phyloP scores from a whole-genome alignment of 2,113 vertebrate genomes.

The Plecotus auritus region DNA sequence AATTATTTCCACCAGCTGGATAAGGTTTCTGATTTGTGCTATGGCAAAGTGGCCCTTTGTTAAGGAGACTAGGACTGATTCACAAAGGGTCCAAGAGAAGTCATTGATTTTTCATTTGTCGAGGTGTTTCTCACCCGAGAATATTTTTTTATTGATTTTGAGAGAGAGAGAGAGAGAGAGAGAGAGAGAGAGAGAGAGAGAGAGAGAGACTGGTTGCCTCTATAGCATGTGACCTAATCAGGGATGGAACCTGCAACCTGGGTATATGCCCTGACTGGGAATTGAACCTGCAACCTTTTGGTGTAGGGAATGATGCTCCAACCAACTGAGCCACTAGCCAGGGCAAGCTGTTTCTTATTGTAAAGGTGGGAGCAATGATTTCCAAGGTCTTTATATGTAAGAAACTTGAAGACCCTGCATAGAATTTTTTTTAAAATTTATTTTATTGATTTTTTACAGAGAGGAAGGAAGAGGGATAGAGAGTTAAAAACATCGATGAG shows the following conservation, averaged over 20 bases:
- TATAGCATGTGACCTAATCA: no score
- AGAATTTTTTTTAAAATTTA: no score
- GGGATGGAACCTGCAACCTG: no score
- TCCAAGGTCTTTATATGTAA: not conserved
- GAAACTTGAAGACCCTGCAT: not conserved
- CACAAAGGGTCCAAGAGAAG: not conserved
- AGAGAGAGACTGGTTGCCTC: no score
- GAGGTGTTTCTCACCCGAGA: not conserved
- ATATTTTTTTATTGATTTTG: not conserved
- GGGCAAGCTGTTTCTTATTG: not conserved
- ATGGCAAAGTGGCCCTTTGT: not conserved
- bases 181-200: no score
- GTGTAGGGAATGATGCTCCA: not conserved
- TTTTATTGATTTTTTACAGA: no score
- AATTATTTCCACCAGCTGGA: not conserved
- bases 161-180: no score
- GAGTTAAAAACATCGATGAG: no score
- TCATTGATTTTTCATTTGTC: not conserved
- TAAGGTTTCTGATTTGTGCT: not conserved
- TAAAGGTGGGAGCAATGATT: not conserved
- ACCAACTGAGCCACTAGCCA: not conserved
- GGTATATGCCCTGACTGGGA: no score
- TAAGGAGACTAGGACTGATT: not conserved
- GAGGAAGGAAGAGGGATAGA: no score
- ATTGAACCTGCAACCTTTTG: not conserved